Evolutionary conservation across 1,140 invertebrate species (phyloP).

Genomic region (Drosophila chauvacae): DNA sequence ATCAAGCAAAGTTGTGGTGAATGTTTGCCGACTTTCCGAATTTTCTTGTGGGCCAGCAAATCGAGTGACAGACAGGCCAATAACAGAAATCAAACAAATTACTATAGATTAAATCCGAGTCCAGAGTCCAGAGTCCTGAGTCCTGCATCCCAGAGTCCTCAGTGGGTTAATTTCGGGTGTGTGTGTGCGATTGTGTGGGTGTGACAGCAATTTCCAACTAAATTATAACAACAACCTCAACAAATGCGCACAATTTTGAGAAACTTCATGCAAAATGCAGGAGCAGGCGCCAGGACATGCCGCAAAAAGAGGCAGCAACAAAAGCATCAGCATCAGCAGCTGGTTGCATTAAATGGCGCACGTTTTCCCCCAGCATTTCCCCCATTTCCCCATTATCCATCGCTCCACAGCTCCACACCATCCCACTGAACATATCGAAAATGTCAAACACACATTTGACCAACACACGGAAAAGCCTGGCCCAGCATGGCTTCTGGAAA

Average conservation of each 20-base stretch:
- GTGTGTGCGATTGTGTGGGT: constrained; percentile 17
- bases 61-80: constrained; percentile 25
- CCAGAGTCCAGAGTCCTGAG: not conserved
- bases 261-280: constrained; percentile 80
- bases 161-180: constrained; percentile 63
- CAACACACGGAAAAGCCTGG: constrained; percentile 46
- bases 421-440: constrained; percentile 71
- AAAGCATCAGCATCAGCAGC: constrained; percentile 47
- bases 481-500: constrained; percentile 39
- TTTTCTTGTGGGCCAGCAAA: constrained; percentile 15
- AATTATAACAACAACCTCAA: constrained; percentile 80
- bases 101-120: constrained; percentile 16
- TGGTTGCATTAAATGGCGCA: constrained; percentile 74
- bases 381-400: constrained; percentile 1
- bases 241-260: constrained; percentile 74
- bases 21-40: constrained; percentile 9
- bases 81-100: constrained; percentile 47
- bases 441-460: constrained; percentile 80
- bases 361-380: constrained; percentile 32
- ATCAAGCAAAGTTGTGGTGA: not conserved
- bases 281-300: constrained; percentile 53
- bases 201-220: constrained; percentile 76
- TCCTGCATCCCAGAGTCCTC: not conserved
- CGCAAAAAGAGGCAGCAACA: constrained; percentile 43
- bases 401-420: not conserved